phyloP scores from a whole-genome alignment of 2,797 vertebrate genomes.

The Spatula versicolor region DNA sequence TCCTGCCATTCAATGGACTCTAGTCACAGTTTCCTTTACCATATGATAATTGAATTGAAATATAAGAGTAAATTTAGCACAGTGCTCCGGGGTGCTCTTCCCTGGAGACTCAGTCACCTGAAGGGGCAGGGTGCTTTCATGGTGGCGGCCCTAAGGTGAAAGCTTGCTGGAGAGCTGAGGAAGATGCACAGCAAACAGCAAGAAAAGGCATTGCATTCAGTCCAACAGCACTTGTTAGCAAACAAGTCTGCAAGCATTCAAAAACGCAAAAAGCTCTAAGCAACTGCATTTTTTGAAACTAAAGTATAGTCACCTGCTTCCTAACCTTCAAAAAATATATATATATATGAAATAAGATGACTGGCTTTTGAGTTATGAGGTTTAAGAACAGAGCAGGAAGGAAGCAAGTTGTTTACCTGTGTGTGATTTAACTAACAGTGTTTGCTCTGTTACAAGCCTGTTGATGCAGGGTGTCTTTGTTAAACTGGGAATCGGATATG shows the following conservation, averaged over 20 bases:
- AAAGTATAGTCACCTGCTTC: not conserved
- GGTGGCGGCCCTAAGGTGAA: not conserved
- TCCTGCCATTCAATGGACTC: not conserved
- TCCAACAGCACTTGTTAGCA: not conserved
- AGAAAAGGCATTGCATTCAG: not conserved
- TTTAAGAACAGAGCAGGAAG: not conserved
- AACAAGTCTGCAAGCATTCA: not conserved
- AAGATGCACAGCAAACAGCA: not conserved
- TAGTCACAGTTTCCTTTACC: not conserved
- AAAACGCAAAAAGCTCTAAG: not conserved
- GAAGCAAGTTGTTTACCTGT: not conserved
- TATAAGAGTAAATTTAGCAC: not conserved
- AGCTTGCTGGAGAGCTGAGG: not conserved
- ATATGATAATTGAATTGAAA: not conserved
- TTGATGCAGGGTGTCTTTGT: not conserved
- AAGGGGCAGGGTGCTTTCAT: not conserved
- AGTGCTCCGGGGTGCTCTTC: not conserved
- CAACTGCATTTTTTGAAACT: not conserved
- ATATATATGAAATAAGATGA: not conserved
- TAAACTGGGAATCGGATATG: not conserved
- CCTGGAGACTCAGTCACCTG: not conserved
- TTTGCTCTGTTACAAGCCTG: not conserved
- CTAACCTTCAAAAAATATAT: not conserved
- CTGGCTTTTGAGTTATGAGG: not conserved
- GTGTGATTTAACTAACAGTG: not conserved